phyloP scores from a whole-genome alignment of 2,113 vertebrate genomes.

The Clarias gariepinus region DNA sequence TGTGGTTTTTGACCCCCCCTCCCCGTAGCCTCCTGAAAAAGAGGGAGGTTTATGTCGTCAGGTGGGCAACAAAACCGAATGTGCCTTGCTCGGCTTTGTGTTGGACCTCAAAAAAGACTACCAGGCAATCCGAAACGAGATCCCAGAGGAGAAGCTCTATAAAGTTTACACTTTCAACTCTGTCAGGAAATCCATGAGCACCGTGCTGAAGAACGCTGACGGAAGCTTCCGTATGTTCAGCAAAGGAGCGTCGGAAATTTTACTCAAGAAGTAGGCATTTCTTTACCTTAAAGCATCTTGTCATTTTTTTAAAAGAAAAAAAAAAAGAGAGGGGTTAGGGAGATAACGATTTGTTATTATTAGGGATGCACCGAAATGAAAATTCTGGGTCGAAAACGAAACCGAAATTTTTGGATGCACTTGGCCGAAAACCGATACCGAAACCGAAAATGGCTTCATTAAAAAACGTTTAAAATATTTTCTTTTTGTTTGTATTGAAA shows the following conservation, averaged over 20 bases:
- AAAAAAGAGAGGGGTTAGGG: not conserved
- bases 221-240: slow-evolving; percentile 98
- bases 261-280: slow-evolving; percentile 92
- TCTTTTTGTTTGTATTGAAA: too few species aligned
- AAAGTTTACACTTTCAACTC: slow-evolving; percentile 99
- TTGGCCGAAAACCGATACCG: too few species aligned
- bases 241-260: slow-evolving; percentile 98
- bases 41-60: slow-evolving; percentile 96
- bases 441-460: too few species aligned
- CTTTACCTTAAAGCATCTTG: not conserved
- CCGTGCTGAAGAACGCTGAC: slow-evolving; percentile 93
- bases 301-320: not conserved
- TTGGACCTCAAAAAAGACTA: slow-evolving; percentile 94
- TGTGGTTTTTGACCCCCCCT: not conserved
- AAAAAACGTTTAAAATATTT: too few species aligned
- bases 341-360: slow-evolving; percentile 43
- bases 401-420: too few species aligned
- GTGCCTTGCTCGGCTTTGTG: slow-evolving; percentile 95
- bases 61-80: slow-evolving; percentile 99
- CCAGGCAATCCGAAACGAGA: slow-evolving; percentile 92
- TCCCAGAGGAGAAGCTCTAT: slow-evolving; percentile 95
- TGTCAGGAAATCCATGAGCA: slow-evolving; percentile 98
- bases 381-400: too few species aligned
- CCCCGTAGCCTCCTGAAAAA: slow-evolving; percentile 89
- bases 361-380: too few species aligned